Conservation (phyloP, 2,113 vertebrate genomes). For the Megaptera novaeangliae region DNA sequence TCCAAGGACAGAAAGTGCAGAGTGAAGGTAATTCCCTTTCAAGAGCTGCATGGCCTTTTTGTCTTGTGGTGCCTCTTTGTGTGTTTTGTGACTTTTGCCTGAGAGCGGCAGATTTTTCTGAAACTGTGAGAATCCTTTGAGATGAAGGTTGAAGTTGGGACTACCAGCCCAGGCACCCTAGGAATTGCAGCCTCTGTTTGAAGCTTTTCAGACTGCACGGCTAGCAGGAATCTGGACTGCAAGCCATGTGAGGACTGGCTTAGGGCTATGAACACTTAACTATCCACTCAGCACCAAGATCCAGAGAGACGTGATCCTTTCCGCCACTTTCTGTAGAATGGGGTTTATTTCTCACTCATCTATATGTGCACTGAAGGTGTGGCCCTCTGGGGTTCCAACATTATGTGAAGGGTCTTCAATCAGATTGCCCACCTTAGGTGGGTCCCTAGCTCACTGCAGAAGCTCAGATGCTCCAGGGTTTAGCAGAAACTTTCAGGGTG, state of each 20-base stretch:
- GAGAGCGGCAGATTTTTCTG: not conserved
- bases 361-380: not conserved
- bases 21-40: not conserved
- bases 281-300: not conserved
- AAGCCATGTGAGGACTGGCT: not conserved
- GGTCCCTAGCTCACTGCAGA: not conserved
- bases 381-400: not conserved
- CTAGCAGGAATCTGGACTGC: not conserved
- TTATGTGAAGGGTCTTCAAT: not conserved
- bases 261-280: not conserved
- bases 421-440: not conserved
- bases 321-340: not conserved
- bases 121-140: not conserved
- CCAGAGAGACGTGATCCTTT: not conserved
- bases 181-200: not conserved
- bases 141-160: not conserved
- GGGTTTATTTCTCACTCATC: not conserved
- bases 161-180: not conserved
- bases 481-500: not conserved
- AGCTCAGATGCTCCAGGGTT: not conserved
- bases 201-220: not conserved
- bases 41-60: not conserved
- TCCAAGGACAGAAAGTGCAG: not conserved
- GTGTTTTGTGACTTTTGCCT: not conserved
- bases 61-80: not conserved